Conservation (phyloP, 2,113 vertebrate genomes). For the Oostethus manadensis region DNA sequence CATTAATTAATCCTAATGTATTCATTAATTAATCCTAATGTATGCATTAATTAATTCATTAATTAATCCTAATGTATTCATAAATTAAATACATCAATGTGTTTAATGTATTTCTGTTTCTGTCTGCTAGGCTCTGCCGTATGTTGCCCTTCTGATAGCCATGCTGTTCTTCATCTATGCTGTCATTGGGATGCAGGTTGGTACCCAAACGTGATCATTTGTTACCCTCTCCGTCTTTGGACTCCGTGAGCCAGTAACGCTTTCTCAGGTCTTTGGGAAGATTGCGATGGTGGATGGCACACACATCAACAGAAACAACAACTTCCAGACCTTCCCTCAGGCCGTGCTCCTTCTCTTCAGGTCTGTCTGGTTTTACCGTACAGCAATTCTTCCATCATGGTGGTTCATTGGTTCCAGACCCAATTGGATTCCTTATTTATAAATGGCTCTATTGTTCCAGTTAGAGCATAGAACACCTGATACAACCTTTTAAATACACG, state of each 20-base stretch:
- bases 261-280: conserved; percentile 90
- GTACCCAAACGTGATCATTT: conserved; percentile 7
- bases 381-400: too few relatives aligned
- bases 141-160: conserved; percentile 94
- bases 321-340: conserved; percentile 98
- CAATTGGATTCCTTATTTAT: too few relatives aligned
- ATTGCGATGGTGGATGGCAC: conserved; percentile 94
- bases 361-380: conserved; percentile 55
- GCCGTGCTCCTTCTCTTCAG: conserved; percentile 95
- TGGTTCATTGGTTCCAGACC: too few relatives aligned
- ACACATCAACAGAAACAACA: conserved; percentile 98
- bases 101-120: too few relatives aligned
- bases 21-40: too few relatives aligned
- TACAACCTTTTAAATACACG: too few relatives aligned
- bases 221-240: not conserved
- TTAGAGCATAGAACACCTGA: too few relatives aligned
- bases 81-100: too few relatives aligned
- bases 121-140: conserved; percentile 83
- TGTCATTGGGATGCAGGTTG: conserved; percentile 98
- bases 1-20: too few relatives aligned
- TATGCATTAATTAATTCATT: too few relatives aligned
- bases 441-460: too few relatives aligned
- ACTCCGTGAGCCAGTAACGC: not conserved
- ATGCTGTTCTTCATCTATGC: conserved; percentile 99
- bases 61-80: too few relatives aligned